Evolutionary conservation across 37 sponge, comb jelly and placozoan genomes (phyloP).

Genomic region (Mnemiopsis leidyi): DNA sequence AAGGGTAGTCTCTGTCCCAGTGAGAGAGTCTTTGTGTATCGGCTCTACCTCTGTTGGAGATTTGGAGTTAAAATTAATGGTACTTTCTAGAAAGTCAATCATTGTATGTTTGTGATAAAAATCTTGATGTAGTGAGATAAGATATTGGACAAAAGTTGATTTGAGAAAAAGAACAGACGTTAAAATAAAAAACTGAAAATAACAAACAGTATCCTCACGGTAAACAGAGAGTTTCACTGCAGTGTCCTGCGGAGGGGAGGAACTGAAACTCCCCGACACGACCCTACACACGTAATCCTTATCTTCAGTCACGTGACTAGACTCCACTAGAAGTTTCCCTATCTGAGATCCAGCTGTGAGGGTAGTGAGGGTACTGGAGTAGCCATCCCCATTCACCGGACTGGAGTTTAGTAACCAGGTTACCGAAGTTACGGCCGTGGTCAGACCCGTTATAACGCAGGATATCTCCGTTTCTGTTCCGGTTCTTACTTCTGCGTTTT

Average conservation of each 20-base stretch:
- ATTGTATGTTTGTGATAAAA: no score
- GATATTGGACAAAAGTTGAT: no score
- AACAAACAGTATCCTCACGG: not conserved
- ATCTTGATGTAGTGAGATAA: no score
- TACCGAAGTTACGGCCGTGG: not conserved
- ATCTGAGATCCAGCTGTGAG: not conserved
- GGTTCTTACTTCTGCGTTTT: not conserved
- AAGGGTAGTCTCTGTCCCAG: not conserved
- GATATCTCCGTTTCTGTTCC: not conserved
- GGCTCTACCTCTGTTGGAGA: not conserved
- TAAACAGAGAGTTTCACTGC: not conserved
- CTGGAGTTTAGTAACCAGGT: not conserved
- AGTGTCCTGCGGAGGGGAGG: not conserved
- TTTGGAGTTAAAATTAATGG: no score
- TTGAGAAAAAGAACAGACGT: no score
- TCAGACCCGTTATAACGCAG: not conserved
- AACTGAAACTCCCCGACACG: not conserved
- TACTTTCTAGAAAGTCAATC: no score
- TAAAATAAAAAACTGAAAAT: no score
- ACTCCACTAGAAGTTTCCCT: not conserved
- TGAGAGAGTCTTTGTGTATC: not conserved
- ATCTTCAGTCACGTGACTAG: not conserved
- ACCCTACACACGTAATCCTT: not conserved
- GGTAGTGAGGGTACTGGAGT: not conserved
- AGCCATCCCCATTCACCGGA: not conserved